phyloP scores from a whole-genome alignment of 2,113 vertebrate genomes.

The Hypocryptadius cinnamomeus region DNA sequence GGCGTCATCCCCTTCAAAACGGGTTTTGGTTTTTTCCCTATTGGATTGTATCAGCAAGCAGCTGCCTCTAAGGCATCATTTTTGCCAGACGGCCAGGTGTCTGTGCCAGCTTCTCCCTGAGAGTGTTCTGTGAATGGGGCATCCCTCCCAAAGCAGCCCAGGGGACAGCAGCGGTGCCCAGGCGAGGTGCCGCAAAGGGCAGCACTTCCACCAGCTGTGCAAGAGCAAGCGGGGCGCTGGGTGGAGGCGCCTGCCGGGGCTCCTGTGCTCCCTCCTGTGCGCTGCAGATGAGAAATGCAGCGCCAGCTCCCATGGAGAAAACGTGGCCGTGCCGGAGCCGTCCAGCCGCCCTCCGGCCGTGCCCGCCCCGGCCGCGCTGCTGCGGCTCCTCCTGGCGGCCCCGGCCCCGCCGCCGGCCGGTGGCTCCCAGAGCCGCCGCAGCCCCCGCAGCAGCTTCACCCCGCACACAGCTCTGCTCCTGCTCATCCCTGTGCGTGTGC shows the following conservation, averaged over 20 bases:
- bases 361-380: background rate
- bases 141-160: background rate
- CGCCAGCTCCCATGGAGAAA: background rate
- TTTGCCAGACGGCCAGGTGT: background rate
- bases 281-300: background rate
- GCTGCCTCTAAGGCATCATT: background rate
- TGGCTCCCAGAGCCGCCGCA: background rate
- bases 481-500: background rate
- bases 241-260: background rate
- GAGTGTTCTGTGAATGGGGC: background rate
- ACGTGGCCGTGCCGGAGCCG: background rate
- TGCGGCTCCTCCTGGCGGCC: background rate
- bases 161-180: background rate
- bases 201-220: background rate
- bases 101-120: background rate
- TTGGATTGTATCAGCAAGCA: constrained; percentile 32
- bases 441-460: background rate
- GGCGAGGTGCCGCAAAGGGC: background rate
- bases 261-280: background rate
- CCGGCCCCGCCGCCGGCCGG: no score
- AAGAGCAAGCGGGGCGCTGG: background rate
- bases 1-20: constrained; percentile 10
- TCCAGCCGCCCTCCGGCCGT: background rate
- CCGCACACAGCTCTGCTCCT: background rate
- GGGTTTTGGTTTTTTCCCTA: background rate